Evolutionary conservation across 2,888 invertebrate species (phyloP), one percentile per base, ranked within the genome.

Genomic region (Sinopyrophorus schimmeli): DNA sequence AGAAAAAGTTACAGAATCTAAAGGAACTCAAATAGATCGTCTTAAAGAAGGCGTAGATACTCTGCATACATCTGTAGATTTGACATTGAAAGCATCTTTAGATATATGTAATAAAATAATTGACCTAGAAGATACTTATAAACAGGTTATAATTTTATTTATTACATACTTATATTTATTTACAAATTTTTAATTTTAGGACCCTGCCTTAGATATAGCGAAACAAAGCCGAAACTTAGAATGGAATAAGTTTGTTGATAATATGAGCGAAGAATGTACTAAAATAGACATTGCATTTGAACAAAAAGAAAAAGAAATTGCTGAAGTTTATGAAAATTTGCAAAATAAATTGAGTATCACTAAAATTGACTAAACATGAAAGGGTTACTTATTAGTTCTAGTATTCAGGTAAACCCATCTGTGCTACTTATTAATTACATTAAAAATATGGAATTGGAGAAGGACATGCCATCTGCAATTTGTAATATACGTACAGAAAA

Each of bases 271-370:
- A 58, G 86, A 84, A 64, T 89, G 87, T 70, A 76, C 81, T 58
- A 80, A 85, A 68, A 84, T 91, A 58, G 88, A 91, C 65, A 81
- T 82, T 68, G 82, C 85, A 24, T 89, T 88, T 75, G 82, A 84
- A 67, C 82, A 85, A 64, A 89, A 89, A 72, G 87, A 91, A 74
- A 83, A 83, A 65, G 86, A 89, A 73, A 74, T 91, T 3, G 75
- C 80, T 57, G 83, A 86, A 56, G 81, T 86, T 62, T 92, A 90
- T 70, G 76, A 81, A 46, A 86, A 88, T 64, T 75, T 90, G 38
- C 87, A 89, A 67, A 81, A 81, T 54, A 88, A 89, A 68, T 68
- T 89, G 44, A 18, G 31, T 16, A 72, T 69, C 41, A 50, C 75
- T n/a, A n/a, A n/a, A n/a, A n/a, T n/a, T 77, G 76, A 76, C 78